Base-by-base conservation (phyloP, 2,113 vertebrate genomes). In the Patagioenas fasciata region DNA sequence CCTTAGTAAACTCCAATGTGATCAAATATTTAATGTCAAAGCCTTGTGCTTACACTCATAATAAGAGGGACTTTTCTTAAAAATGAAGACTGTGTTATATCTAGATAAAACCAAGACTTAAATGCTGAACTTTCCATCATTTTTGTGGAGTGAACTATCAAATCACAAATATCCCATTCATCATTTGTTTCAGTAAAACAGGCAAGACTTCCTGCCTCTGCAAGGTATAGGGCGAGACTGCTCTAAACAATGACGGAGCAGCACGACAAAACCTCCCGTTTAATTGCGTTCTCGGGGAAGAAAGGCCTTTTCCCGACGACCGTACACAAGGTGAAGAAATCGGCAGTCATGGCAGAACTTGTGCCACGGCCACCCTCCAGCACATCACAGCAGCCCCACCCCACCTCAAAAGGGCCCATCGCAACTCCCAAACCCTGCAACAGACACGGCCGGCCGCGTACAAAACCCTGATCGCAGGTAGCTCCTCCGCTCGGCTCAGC, bases 241-340 rank as follows among this genome's bases (percentile, higher is more conserved):
- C 18, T 21, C 19, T 4, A 29, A 3, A 17, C n/a, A 1, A 11
- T 5, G 31, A 11, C 5, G 5, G 28, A 31, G 15, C 34, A 29
- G 32, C 38, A 38, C 16, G 44, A 47, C 8, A 14, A 47, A 42
- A 10, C 0, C 1, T 47, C 8, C 3, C 19, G 6, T 12, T 28
- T 13, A 34, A 29, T 0, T 5, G 21, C 44, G 44, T 15, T 3
- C 17, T 15, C 14, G 14, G 26, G 8, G 21, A 47, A 29, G 36
- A 26, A 29, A 14, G 72, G 78, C 78, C 78, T 51, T n/a, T 0
- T 56, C 32, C 54, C 6, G 26, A 9, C 2, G 25, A 11, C 29
- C 10, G 6, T 4, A 50, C 4, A 26, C 6, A 9, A 10, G 11
- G 4, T 3, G 6, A 13, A 15, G 24, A 2, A 29, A 19, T n/a